These are phyloP conservation scores for Anoncus sp. DNA, from an alignment of 2,888 invertebrate species.

Conservation along the genomic window DNA sequence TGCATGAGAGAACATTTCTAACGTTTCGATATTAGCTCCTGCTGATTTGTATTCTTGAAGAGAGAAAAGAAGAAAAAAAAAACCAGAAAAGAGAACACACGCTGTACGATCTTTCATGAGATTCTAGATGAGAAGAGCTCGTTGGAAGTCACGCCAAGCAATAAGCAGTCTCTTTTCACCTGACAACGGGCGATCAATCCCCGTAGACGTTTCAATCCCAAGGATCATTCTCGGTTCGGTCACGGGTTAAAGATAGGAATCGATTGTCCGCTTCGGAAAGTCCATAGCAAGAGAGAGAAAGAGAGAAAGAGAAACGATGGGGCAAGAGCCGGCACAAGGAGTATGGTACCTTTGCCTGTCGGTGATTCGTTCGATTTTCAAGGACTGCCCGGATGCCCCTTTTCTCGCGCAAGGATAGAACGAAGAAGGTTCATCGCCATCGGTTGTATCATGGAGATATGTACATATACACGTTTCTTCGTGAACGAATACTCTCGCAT, in stretches of 20 bases:
- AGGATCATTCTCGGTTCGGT: slow-evolving; percentile 70
- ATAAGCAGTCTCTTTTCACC: slow-evolving; percentile 72
- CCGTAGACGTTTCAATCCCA: slow-evolving; percentile 78
- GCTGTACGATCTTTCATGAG: too few relatives aligned
- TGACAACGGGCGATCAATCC: slow-evolving; percentile 75
- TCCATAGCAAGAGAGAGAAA: slow-evolving; percentile 15
- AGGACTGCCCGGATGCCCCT: slow-evolving; percentile 47
- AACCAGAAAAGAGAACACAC: too few relatives aligned
- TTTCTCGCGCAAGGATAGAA: slow-evolving; percentile 2
- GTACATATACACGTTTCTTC: slow-evolving; percentile 23
- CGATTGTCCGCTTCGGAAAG: slow-evolving; percentile 73
- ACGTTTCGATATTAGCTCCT: slow-evolving; percentile 31
- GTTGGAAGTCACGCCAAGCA: slow-evolving; percentile 50
- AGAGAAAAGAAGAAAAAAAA: not conserved
- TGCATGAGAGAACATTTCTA: slow-evolving; percentile 36
- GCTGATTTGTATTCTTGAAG: slow-evolving; percentile 40
- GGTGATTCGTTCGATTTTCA: slow-evolving; percentile 53
- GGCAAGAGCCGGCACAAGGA: not conserved
- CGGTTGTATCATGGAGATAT: not conserved
- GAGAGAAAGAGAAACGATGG: slow-evolving; percentile 10
- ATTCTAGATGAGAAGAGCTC: too few relatives aligned
- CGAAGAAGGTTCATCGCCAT: slow-evolving; percentile 10
- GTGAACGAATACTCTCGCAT: slow-evolving; percentile 21
- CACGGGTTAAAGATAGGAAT: slow-evolving; percentile 76
- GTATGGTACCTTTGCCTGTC: not conserved